Evolutionary conservation across 2,113 vertebrate species (phyloP), one percentile per base, ranked within the genome.

Genomic region (Sardina pilchardus): DNA sequence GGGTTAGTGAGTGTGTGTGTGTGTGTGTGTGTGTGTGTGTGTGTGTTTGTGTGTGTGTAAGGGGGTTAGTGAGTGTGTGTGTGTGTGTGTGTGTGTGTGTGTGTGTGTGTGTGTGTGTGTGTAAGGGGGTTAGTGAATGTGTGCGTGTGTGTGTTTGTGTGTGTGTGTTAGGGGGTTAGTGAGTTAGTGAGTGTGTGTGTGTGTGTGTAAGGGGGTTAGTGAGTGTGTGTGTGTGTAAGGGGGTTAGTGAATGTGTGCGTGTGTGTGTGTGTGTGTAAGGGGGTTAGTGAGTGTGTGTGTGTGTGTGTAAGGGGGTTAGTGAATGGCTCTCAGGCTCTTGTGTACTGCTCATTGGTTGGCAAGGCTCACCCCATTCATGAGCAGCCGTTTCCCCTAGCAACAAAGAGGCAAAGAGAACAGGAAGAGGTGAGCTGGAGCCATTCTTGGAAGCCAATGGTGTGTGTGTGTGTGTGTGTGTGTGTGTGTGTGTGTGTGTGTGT

Each of bases 321-420:
- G 87, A 90, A 86, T 59, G 86, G 81, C 43, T 34, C 87, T 26
- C 4, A 71, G 63, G 63, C 34, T 9, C 17, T 88, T 85, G 85
- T 89, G 89, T 86, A 86, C 83, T 85, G 88, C 88, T 93, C 85
- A 93, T 92, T 93, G 93, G 92, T 88, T 91, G 90, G 92, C 90
- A 81, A 87, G 89, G 90, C 90, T 93, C 88, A 83, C 89, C 91
- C 90, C 89, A 88, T 93, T 94, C 90, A 93, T 90, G 92, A 94
- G 90, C 82, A 84, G 85, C 44, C 80, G 92, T 94, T 86, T 94
- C 86, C 90, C 93, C 63, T 95, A 91, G 93, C 92, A 95, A 95
- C 94, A 93, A 92, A 91, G 89, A 93, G 85, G 84, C 90, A 88
- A 92, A 93, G 92, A 90, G 89, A 91, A 89, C 87, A 92, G 78